Percentiles rank a stretch among this genome's conserved stretches.
phyloP scores from a whole-genome alignment of 2,888 invertebrate species.

The Thalpophila matura region DNA sequence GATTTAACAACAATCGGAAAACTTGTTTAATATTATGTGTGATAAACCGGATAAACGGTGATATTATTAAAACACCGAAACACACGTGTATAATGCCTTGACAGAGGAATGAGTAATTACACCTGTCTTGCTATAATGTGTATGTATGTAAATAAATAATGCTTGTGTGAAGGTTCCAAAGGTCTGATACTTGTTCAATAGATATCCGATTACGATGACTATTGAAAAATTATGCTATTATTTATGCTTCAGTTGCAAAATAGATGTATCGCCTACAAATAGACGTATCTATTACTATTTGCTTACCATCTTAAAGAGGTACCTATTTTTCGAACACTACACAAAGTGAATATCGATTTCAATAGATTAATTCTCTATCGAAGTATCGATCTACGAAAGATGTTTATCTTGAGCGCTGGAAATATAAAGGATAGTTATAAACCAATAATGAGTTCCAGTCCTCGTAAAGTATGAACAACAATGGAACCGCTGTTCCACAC shows the following conservation, averaged over 20 bases:
- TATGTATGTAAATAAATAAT: slow-evolving; percentile 27
- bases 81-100: slow-evolving; percentile 19
- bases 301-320: background rate
- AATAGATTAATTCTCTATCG: background rate
- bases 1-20: background rate
- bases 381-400: too few species aligned
- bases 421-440: too few species aligned
- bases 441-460: too few species aligned
- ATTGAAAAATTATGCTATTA: slow-evolving; percentile 27
- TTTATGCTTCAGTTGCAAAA: slow-evolving; percentile 32
- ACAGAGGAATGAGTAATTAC: slow-evolving; percentile 27
- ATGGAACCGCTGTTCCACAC: too few species aligned
- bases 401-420: too few species aligned
- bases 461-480: too few species aligned
- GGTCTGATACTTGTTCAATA: slow-evolving; percentile 34
- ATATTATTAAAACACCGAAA: slow-evolving; percentile 18
- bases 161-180: slow-evolving; percentile 32
- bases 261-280: background rate
- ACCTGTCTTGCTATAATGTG: slow-evolving; percentile 34
- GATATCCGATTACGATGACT: slow-evolving; percentile 32
- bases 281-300: background rate
- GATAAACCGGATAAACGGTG: slow-evolving; percentile 24
- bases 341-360: background rate
- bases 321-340: slow-evolving; percentile 2
- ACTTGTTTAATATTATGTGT: slow-evolving; percentile 3